Evolutionary conservation across 1,140 invertebrate genomes (phyloP).

Genomic region (Drosophila ananassae): DNA sequence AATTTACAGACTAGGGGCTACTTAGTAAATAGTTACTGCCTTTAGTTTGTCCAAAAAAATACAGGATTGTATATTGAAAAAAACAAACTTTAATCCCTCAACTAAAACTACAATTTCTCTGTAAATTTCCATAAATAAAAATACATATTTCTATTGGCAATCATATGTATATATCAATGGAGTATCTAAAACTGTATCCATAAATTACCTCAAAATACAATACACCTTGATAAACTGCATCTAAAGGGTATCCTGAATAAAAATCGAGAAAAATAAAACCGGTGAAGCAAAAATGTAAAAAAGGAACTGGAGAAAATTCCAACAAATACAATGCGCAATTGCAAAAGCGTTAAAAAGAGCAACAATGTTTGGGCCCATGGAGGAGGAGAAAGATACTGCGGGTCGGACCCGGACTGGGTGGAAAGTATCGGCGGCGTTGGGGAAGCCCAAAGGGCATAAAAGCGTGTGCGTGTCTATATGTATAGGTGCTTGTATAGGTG

Average conservation of each 20-base stretch:
- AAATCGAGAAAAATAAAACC: constrained; percentile 18
- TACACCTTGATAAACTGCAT: not conserved
- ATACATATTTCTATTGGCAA: no score
- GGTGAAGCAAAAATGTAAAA: not conserved
- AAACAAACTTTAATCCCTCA: no score
- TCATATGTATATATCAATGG: no score
- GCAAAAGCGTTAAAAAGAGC: constrained; percentile 77
- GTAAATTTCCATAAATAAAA: no score
- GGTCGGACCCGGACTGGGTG: not conserved
- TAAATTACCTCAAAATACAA: not conserved
- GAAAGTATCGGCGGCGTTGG: constrained; percentile 8
- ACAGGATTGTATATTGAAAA: no score
- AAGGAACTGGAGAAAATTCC: constrained; percentile 44
- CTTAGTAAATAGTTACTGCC: not conserved
- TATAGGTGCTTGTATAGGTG: constrained; percentile 20
- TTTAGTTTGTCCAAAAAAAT: no score
- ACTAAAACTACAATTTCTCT: no score
- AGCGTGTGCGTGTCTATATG: constrained; percentile 39
- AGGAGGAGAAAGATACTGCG: not conserved
- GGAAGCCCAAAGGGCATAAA: constrained; percentile 59
- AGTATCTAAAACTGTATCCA: no score
- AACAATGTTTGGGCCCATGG: constrained; percentile 65
- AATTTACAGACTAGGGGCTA: not conserved
- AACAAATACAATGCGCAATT: constrained; percentile 78
- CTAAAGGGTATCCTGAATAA: not conserved